Base-by-base conservation (phyloP, 2,113 vertebrate species). In the Asarcornis scutulata region DNA sequence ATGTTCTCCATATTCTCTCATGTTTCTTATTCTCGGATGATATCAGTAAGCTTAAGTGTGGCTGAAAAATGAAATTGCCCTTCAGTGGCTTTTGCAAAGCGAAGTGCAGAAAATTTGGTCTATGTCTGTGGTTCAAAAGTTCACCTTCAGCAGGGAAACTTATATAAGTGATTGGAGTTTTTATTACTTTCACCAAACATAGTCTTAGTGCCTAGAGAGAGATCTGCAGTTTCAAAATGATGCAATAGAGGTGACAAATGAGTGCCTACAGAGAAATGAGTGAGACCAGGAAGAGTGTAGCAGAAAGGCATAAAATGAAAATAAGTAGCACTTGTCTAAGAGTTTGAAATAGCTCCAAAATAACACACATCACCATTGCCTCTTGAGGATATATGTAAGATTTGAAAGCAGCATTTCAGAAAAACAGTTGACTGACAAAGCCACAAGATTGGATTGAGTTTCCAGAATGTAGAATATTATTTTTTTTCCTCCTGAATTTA, bases 261-360 rank as follows among this genome's bases (percentile, higher is more conserved):
- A 93, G 73, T 96, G 75, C 58, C 81, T 73, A 91, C 77, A 50
- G 77, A 93, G 72, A 83, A 88, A 90, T 83, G 79, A 89, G 71
- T 77, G 80, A 96, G 76, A 71, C 60, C 67, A 91, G 58, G 56
- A 96, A 89, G 67, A 91, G 64, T 81, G 77, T 79, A 91, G 72
- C 52, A 95, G 83, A 76, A 86, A 88, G 84, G 34, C 36, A 85
- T 94, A 95, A 93, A 94, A 93, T 91, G 88, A 96, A 95, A 96
- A 91, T 91, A 92, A 93, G 88, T 76, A 91, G 38, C 88, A 88
- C 75, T 94, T 93, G 26, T 78, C 67, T 91, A 64, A 82, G 84
- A 66, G 84, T 95, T 96, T 58, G 79, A 96, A 97, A 96, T 92
- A 68, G 56, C 78, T 96, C 58, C 42, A 79, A 82, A 96, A 93